phyloP scores from a whole-genome alignment of 2,113 vertebrate genomes.

The Hippolais icterina region DNA sequence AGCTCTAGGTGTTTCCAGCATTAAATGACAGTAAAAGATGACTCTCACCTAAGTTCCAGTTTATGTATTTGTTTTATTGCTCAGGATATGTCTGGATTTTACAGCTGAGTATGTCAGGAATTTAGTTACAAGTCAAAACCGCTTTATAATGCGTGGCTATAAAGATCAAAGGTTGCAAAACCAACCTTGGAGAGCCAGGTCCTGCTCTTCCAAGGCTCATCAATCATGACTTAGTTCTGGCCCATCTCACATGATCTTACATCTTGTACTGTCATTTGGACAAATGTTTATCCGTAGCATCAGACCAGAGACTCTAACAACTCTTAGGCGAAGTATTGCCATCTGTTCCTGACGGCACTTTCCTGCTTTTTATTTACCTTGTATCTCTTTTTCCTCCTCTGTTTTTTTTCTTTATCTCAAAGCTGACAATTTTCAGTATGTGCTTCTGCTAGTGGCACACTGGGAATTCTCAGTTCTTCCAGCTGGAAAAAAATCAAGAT shows the following conservation, averaged over 20 bases:
- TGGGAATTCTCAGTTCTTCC: background rate
- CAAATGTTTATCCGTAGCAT: constrained; percentile 14
- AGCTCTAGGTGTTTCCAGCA: constrained; percentile 62
- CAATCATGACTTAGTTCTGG: constrained; percentile 48
- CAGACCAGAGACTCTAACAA: background rate
- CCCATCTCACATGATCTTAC: constrained; percentile 36
- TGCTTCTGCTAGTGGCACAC: background rate
- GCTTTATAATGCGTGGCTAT: constrained; percentile 46
- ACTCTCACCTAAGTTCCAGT: constrained; percentile 65
- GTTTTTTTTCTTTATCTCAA: background rate
- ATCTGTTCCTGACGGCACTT: background rate
- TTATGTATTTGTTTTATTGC: constrained; percentile 78
- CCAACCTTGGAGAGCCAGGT: constrained; percentile 32
- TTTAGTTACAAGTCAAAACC: constrained; percentile 65
- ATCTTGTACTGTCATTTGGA: constrained; percentile 10
- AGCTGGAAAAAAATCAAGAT: background rate
- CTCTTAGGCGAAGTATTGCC: background rate
- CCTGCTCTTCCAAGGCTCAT: constrained; percentile 46
- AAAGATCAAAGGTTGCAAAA: constrained; percentile 69
- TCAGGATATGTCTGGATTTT: constrained; percentile 76
- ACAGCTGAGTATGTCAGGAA: constrained; percentile 75
- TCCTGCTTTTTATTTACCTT: background rate
- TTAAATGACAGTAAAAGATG: constrained; percentile 59
- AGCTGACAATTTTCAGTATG: background rate
- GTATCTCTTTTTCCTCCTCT: background rate